Evolutionary conservation across 2,113 vertebrate species (phyloP).

Genomic region (Meriones unguiculatus): DNA sequence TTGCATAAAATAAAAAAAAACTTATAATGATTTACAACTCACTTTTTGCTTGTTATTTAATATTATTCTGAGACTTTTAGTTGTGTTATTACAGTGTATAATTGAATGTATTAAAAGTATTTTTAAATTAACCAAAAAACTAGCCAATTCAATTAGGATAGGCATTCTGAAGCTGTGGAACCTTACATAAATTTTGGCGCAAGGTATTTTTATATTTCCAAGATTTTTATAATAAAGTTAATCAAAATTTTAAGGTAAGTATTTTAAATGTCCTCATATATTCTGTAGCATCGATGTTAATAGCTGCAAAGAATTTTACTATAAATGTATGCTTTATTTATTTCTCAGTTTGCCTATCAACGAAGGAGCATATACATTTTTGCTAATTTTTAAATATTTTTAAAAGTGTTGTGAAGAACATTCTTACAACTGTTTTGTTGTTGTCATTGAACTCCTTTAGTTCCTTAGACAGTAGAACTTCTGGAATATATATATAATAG

Average conservation of each 20-base stretch:
- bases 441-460: neutral
- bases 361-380: constrained; percentile 20
- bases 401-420: constrained; percentile 12
- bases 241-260: neutral
- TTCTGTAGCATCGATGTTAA: constrained; percentile 32
- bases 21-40: neutral
- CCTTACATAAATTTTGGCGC: neutral
- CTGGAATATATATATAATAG: neutral
- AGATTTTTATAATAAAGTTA: neutral
- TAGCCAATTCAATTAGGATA: neutral
- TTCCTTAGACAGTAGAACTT: constrained; percentile 40
- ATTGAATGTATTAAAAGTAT: constrained; percentile 31
- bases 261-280: constrained; percentile 53
- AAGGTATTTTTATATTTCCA: neutral
- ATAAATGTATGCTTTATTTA: neutral
- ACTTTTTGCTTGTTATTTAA: constrained; percentile 13
- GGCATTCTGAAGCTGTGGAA: neutral
- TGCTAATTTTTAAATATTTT: constrained; percentile 53
- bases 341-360: neutral
- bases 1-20: neutral
- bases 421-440: constrained; percentile 11
- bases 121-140: constrained; percentile 20
- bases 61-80: constrained; percentile 28
- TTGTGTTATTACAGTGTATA: neutral
- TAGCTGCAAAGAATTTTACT: constrained; percentile 8